phyloP scores from a whole-genome alignment of 2,797 vertebrate genomes.

The Chaetophractus vellerosus region DNA sequence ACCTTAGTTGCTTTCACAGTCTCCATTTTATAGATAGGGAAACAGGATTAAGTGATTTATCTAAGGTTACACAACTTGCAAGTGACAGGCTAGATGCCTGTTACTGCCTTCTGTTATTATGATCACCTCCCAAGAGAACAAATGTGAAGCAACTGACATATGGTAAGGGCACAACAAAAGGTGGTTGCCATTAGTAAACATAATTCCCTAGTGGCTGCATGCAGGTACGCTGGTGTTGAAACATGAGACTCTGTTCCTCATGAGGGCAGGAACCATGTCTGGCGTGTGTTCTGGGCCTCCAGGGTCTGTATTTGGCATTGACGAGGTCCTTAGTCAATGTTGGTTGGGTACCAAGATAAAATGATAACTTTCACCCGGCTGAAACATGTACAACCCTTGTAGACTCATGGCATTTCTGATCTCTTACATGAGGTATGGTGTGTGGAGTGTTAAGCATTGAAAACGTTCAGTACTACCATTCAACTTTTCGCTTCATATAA shows the following conservation, averaged over 20 bases:
- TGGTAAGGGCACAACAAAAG: not conserved
- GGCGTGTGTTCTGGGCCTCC: not conserved
- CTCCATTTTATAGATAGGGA: not conserved
- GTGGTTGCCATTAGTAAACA: not conserved
- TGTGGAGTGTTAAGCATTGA: not conserved
- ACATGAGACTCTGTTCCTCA: not conserved
- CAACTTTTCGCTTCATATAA: not conserved
- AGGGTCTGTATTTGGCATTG: not conserved
- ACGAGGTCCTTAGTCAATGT: no score
- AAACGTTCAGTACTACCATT: rapidly evolving
- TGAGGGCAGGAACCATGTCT: not conserved
- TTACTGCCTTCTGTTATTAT: rapidly evolving
- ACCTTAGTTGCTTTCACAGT: not conserved
- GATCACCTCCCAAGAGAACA: rapidly evolving
- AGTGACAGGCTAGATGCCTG: not conserved
- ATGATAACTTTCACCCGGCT: not conserved
- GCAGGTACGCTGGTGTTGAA: not conserved
- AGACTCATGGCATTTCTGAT: rapidly evolving
- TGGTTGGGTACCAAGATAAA: not conserved
- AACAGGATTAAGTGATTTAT: not conserved
- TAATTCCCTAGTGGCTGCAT: not conserved
- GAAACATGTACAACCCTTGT: not conserved
- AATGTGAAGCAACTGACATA: rapidly evolving
- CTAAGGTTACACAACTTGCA: not conserved
- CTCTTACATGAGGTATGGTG: rapidly evolving